A percentile compares a stretch with the other conserved stretches of the same genome.
These are phyloP conservation scores for Agonopterix alstromeriana DNA, from an alignment of 2,888 invertebrate species.

Conservation along the genomic window DNA sequence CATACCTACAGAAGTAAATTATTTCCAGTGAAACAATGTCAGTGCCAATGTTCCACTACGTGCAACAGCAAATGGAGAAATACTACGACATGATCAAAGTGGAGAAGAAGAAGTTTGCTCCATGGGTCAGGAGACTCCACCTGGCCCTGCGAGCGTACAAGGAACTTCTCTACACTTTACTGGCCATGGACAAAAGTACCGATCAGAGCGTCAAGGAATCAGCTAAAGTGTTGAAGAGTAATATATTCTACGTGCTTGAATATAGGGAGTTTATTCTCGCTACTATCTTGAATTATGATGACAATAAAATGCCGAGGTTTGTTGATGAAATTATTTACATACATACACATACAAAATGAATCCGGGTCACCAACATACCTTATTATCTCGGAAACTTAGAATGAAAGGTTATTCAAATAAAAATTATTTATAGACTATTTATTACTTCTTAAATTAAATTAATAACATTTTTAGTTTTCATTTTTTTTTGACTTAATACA, in stretches of 20 bases:
- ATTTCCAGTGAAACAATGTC: constrained; percentile 94
- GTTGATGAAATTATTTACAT: not conserved
- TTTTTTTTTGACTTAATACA: too few relatives aligned
- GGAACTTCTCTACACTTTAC: constrained; percentile 90
- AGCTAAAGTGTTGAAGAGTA: constrained; percentile 91
- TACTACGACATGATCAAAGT: constrained; percentile 88
- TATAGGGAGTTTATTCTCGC: constrained; percentile 93
- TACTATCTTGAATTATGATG: constrained; percentile 88
- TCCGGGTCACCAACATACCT: too few relatives aligned
- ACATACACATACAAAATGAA: too few relatives aligned
- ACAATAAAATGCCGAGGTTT: constrained; percentile 88
- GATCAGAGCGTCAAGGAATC: constrained; percentile 85
- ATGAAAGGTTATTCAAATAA: too few relatives aligned
- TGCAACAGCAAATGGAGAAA: constrained; percentile 93
- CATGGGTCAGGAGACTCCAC: constrained; percentile 92
- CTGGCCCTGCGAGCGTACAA: constrained; percentile 86
- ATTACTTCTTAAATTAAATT: too few relatives aligned
- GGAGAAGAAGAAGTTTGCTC: constrained; percentile 89
- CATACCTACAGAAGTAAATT: not conserved
- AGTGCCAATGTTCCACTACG: constrained; percentile 93
- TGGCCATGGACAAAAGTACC: constrained; percentile 86
- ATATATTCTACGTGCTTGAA: constrained; percentile 95
- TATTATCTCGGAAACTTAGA: too few relatives aligned
- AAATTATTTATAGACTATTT: too few relatives aligned
- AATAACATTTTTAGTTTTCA: too few relatives aligned